Conservation (phyloP, 2,888 invertebrate genomes). For the Exocentrus adspersus region DNA sequence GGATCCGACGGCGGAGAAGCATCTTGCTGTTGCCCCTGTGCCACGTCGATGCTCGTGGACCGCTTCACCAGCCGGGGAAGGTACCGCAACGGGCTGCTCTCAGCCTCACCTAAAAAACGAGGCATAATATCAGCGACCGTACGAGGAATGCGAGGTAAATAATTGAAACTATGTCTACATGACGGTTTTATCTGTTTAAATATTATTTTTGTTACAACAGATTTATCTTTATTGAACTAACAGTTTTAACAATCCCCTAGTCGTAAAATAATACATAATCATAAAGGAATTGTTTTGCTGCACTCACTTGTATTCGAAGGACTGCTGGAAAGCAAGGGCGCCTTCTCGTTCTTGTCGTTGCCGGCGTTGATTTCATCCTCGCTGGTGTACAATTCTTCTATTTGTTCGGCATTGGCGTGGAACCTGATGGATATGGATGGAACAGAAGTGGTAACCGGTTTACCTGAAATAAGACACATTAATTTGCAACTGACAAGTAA, state of each 20-base stretch:
- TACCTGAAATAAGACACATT: conserved; percentile 55
- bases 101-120: conserved; percentile 52
- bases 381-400: conserved; percentile 74
- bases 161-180: not conserved
- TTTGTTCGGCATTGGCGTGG: conserved; percentile 80
- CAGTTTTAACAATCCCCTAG: not conserved
- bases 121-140: not conserved
- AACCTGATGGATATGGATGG: conserved; percentile 74
- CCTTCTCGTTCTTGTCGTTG: conserved; percentile 36
- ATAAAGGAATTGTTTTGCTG: too few species aligned
- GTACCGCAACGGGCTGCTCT: conserved; percentile 68
- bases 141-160: not conserved
- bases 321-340: conserved; percentile 26
- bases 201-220: not conserved
- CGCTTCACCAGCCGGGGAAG: conserved; percentile 70
- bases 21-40: conserved; percentile 50
- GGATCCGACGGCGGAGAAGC: conserved; percentile 70
- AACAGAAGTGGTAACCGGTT: conserved; percentile 62
- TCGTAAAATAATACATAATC: not conserved
- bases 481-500: too few species aligned
- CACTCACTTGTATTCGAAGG: conserved; percentile 41
- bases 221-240: not conserved
- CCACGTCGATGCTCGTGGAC: conserved; percentile 70
- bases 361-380: conserved; percentile 65
- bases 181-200: not conserved